Evolutionary conservation across 2,888 invertebrate genomes (phyloP), one percentile per base, ranked within the genome.

Genomic region (Anaspis maculata): DNA sequence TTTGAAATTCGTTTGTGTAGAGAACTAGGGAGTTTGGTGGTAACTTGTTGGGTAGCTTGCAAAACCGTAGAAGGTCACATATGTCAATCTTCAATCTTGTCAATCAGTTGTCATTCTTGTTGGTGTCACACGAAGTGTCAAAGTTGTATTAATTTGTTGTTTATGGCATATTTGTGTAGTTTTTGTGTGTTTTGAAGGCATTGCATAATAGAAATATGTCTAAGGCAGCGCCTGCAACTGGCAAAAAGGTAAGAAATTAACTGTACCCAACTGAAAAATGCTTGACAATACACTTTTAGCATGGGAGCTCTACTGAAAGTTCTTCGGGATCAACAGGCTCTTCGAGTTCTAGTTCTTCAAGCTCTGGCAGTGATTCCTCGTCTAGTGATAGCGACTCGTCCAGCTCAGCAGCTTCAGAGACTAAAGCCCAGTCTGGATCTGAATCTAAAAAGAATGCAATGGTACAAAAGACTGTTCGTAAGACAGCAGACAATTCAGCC

Each of bases 371-470:
- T 0, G 83, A 76, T 23, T 79, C 75, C 0, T 78, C 76, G 2
- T 76, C 78, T 22, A 80, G 78, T 48, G 85, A 83, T 45, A 76
- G 78, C 0, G 84, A 84, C 42, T 79, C 83, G 1, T 79, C 80
- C 1, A 69, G 71, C 2, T 75, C 69, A 1, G 66, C 63, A 34
- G n/a, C n/a, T n/a, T n/a, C n/a, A n/a, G n/a, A n/a, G n/a, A n/a
- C n/a, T n/a, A n/a, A n/a, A n/a, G n/a, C n/a, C 13, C 53, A 50
- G 29, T 48, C 61, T 2, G 57, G 48, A 23, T 30, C 54, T 15
- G 61, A 64, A 40, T 28, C 39, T 2, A 43, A 49, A 22, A 67
- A 67, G 41, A 62, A 61, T 43, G 56, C 61, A 27, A 43, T 54
- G 22, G 37, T 57, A 15, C 59, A 61, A 45, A 52, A 61, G 43